Conservation (phyloP, 2,888 invertebrate genomes). For the Dermolepida albohirtum region DNA sequence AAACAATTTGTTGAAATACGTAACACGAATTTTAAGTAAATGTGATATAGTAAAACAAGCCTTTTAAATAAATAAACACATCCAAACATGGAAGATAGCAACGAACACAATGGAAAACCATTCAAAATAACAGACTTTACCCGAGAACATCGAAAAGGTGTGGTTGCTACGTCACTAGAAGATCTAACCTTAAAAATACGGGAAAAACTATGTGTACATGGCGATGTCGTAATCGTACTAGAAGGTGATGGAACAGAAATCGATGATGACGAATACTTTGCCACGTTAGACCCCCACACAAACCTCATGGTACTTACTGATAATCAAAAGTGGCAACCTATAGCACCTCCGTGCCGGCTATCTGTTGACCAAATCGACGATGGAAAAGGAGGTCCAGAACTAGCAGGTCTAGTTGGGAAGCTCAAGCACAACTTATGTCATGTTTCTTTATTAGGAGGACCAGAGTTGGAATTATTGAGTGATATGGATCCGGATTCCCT, state of each 20-base stretch:
- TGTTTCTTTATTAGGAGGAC: constrained; percentile 85
- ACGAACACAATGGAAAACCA: constrained; percentile 69
- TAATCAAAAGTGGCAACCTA: constrained; percentile 80
- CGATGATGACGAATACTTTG: constrained; percentile 95
- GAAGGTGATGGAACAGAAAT: constrained; percentile 96
- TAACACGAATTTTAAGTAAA: constrained; percentile 7
- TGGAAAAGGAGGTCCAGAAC: constrained; percentile 68
- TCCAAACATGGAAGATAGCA: constrained; percentile 69
- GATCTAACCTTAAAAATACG: constrained; percentile 82
- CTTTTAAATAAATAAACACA: constrained; percentile 41
- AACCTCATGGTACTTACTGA: constrained; percentile 84
- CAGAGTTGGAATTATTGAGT: constrained; percentile 85
- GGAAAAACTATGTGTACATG: constrained; percentile 76
- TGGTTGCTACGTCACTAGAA: constrained; percentile 82
- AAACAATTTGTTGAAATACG: neutral
- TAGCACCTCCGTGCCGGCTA: constrained; percentile 73
- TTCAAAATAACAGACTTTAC: constrained; percentile 85
- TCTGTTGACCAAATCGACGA: constrained; percentile 73
- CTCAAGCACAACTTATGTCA: constrained; percentile 85
- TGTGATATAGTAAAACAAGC: constrained; percentile 25
- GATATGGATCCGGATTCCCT: constrained; percentile 92
- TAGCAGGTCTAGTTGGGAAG: constrained; percentile 81
- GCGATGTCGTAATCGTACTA: constrained; percentile 80
- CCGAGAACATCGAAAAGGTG: constrained; percentile 84
- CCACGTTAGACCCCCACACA: constrained; percentile 88